Evolutionary conservation across 2,888 invertebrate species (phyloP), one percentile per base, ranked within the genome.

Genomic region (Lamproptera curius): DNA sequence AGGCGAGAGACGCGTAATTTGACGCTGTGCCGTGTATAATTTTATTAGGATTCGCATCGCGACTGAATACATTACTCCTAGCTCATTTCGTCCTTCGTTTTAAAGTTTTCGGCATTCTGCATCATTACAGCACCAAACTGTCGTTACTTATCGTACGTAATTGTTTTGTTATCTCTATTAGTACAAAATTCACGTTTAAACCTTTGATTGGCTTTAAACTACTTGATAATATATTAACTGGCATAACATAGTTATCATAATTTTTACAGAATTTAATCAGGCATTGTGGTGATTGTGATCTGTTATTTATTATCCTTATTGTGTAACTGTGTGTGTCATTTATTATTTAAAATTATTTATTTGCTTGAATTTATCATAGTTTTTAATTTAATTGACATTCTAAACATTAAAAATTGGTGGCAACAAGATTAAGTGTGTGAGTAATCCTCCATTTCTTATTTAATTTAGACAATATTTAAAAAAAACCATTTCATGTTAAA

Each of bases 1-100:
- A 84, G 84, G 83, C 85, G 80, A 79, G 81, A 85, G 77, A 76
- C 76, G 81, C 83, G 87, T 87, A 87, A 87, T 87, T 84, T 83
- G 86, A 87, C 85, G 84, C 86, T 85, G 69, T 74, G 76, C 73
- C 73, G 76, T 81, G 79, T 84, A 82, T 87, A 87, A 87, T 87
- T 86, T 85, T 86, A 86, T 87, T 86, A 87, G 82, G 73, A 75
- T 72, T 78, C 73, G 73, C 65, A 66, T 73, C 61, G 76, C 62
- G 70, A 70, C 65, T 75, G 82, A 78, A 77, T 81, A 82, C 70
- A 78, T 81, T 79, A 77, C 59, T 56, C 57, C 31, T 31, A 44
- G 44, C 49, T 44, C 49, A 44, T 36, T 40, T 46, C 20, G 46
- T 46, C 46, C 46, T 45, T 46, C 46, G 46, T 39, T 39, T 36